Percentiles rank a stretch among this genome's conserved stretches.
phyloP scores from a whole-genome alignment of 2,113 vertebrate genomes.

The Alouatta palliata region DNA sequence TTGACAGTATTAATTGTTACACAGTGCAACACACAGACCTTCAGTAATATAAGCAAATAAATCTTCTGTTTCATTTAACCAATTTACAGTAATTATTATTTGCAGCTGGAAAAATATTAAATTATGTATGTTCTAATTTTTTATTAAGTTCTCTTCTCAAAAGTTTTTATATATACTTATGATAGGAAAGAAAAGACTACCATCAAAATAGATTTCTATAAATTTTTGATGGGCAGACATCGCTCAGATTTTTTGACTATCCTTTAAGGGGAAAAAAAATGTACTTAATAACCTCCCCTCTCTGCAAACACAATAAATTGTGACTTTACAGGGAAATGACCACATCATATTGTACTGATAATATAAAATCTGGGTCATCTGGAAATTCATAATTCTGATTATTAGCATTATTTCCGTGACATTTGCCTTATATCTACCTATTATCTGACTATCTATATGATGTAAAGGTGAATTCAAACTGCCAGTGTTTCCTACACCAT shows the following conservation, averaged over 20 bases:
- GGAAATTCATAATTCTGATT: background rate
- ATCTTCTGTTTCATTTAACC: background rate
- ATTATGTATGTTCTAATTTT: background rate
- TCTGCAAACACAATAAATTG: background rate
- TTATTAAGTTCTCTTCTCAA: background rate
- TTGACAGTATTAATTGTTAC: too few species aligned
- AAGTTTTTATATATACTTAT: background rate
- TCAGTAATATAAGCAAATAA: background rate
- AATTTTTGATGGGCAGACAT: background rate
- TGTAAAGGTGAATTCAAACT: background rate
- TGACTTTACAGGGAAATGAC: background rate
- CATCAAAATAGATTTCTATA: background rate
- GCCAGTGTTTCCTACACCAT: background rate
- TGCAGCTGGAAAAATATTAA: background rate
- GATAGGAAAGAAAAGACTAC: background rate
- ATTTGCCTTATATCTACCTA: background rate
- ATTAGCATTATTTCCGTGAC: background rate
- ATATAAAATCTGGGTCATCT: background rate
- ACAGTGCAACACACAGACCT: background rate
- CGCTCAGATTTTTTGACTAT: background rate
- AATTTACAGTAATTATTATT: background rate
- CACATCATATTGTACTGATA: background rate
- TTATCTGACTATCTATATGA: background rate
- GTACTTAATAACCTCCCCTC: background rate
- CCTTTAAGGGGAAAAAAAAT: background rate